Evolutionary conservation across 2,888 invertebrate genomes (phyloP).

Genomic region (Euplexia lucipara): DNA sequence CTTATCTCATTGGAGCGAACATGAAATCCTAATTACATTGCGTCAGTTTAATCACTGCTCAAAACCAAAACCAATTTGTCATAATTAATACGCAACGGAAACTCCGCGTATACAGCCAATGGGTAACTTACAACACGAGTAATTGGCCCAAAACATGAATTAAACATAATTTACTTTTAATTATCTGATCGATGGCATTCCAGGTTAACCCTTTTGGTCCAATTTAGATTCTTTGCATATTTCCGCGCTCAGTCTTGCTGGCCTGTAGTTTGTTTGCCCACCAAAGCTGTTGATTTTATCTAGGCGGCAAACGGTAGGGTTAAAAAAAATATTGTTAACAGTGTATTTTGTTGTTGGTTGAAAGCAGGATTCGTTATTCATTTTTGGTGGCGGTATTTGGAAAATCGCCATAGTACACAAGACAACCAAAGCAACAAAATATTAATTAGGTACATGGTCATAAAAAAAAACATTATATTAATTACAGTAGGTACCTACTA

Average conservation of each 20-base stretch:
- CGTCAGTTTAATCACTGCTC: constrained; percentile 46
- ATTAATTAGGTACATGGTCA: too few species aligned
- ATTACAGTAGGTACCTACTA: too few species aligned
- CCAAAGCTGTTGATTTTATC: constrained; percentile 67
- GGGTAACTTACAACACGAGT: constrained; percentile 55
- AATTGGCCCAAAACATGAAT: constrained; percentile 73
- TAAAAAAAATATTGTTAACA: constrained; percentile 42
- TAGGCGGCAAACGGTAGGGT: constrained; percentile 58
- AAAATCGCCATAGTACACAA: too few species aligned
- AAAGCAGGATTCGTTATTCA: neutral
- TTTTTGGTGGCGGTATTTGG: too few species aligned
- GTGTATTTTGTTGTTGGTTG: constrained; percentile 12
- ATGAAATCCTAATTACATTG: constrained; percentile 47
- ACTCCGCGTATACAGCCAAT: constrained; percentile 44
- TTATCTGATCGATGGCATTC: constrained; percentile 75
- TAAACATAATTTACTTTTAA: constrained; percentile 70
- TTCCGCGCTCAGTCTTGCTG: constrained; percentile 31
- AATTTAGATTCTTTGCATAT: constrained; percentile 78
- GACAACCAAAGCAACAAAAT: too few species aligned
- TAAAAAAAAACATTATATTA: too few species aligned
- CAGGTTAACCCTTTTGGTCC: constrained; percentile 76
- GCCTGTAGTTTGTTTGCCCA: constrained; percentile 65
- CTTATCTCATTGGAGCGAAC: constrained; percentile 38
- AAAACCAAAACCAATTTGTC: constrained; percentile 67
- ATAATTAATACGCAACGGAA: constrained; percentile 67